Conservation (phyloP, 2,888 invertebrate genomes). For the Hydrotaea diabolus region DNA sequence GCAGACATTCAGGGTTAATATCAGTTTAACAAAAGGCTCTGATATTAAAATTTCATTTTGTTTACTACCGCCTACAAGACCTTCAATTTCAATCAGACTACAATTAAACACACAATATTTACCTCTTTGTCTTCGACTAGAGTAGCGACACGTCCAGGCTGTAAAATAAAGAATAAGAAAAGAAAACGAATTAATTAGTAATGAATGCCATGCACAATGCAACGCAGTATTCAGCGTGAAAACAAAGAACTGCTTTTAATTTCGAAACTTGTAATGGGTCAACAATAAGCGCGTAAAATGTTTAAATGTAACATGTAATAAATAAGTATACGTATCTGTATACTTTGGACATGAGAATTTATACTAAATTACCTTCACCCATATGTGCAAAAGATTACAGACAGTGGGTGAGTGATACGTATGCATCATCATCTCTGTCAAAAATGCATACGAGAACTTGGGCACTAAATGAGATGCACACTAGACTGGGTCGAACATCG, state of each 20-base stretch:
- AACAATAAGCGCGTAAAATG: neutral
- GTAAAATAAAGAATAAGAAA: slow-evolving; percentile 80
- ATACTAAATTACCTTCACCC: neutral
- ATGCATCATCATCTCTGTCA: no score
- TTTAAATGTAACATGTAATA: neutral
- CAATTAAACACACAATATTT: slow-evolving; percentile 70
- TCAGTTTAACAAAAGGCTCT: neutral
- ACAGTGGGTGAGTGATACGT: neutral
- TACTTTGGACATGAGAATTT: neutral
- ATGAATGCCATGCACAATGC: neutral
- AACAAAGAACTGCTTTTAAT: neutral
- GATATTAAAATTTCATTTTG: slow-evolving; percentile 11
- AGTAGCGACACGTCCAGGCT: slow-evolving; percentile 96
- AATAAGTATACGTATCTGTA: neutral
- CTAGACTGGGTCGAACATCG: no score
- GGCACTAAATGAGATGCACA: no score
- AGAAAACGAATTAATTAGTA: neutral
- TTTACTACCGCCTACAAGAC: slow-evolving; percentile 20
- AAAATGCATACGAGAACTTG: no score
- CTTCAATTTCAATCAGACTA: neutral
- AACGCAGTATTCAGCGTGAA: neutral
- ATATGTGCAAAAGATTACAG: neutral
- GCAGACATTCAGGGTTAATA: neutral
- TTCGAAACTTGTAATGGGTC: neutral
- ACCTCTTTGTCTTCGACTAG: slow-evolving; percentile 91